Base-by-base conservation (phyloP, 2,797 vertebrate genomes). In the Passerculus sandwichensis region DNA sequence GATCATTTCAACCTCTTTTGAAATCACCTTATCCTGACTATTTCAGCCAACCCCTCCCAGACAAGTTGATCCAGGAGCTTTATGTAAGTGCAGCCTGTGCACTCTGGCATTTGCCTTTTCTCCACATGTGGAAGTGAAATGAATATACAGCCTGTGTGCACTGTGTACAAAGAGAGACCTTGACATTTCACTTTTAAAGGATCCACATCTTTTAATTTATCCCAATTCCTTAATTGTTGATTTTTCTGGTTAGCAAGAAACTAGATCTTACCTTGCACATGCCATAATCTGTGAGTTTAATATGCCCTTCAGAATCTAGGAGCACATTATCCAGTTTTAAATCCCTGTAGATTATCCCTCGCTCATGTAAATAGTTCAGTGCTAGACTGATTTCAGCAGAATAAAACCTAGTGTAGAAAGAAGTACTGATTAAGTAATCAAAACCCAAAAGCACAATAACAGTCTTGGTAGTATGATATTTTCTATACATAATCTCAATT, bases 251-350 rank as follows among this genome's bases (percentile, higher is more conserved):
- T 59, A 86, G n/a, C 16, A 84, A 88, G 29, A 38, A 90, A 86
- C 32, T 42, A 81, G 18, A 84, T 7, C 85, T 94, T 95, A 99
- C 99, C 99, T 99, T 99, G 98, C 99, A 99, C 99, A 99, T 99
- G 98, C 99, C 99, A 18, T 99, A 99, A 97, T 99, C 99, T 88
- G 99, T 99, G 84, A 99, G 99, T 97, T 99, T 99, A 97, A 99
- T 99, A 98, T 99, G 99, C 79, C 99, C 99, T 97, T 99, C 99
- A 16, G 99, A 99, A 96, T 99, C 99, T 90, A 99, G 98, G n/a
- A 99, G 98, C 60, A 99, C 99, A 64, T 99, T 99, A 98, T 99
- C 99, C 96, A 99, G 98, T 96, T 99, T 99, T 96, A 99, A 98
- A 97, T 99, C 99, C 98, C 99, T 98, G 97, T 99, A 99, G 98